These are phyloP conservation scores for Pararge aegeria DNA, from an alignment of 1,140 invertebrate genomes.

Conservation along the genomic window DNA sequence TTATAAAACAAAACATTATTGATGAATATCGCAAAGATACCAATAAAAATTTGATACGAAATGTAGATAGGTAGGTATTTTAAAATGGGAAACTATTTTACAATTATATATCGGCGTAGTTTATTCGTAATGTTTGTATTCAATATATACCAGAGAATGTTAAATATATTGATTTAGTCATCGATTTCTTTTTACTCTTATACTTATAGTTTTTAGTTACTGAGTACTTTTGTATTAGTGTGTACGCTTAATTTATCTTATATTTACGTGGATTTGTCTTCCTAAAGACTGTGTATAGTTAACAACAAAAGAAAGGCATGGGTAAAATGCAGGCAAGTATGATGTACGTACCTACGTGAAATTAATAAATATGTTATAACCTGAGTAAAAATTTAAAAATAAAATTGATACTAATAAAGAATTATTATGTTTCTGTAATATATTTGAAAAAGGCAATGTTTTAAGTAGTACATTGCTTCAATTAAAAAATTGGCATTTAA, in stretches of 20 bases:
- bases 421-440: conserved; percentile 14
- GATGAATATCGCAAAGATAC: conserved; percentile 36
- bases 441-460: conserved; percentile 7
- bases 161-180: conserved; percentile 34
- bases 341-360: not conserved
- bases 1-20: conserved; percentile 40
- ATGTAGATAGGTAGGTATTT: conserved; percentile 76
- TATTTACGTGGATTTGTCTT: conserved; percentile 36
- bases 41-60: conserved; percentile 73
- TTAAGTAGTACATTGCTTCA: conserved; percentile 34
- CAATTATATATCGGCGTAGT: conserved; percentile 55
- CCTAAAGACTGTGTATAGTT: conserved; percentile 35
- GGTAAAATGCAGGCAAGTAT: conserved; percentile 21
- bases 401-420: not conserved
- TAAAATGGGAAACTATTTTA: conserved; percentile 73
- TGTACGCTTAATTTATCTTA: conserved; percentile 26
- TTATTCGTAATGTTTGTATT: conserved; percentile 51
- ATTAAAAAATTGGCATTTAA: conserved; percentile 33
- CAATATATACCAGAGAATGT: conserved; percentile 44
- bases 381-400: not conserved
- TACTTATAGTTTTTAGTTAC: conserved; percentile 29
- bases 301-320: conserved; percentile 31
- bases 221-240: conserved; percentile 34
- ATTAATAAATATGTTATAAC: no score
- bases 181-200: conserved; percentile 26